phyloP scores from a whole-genome alignment of 2,888 invertebrate species.

The Serrognathus titanus region DNA sequence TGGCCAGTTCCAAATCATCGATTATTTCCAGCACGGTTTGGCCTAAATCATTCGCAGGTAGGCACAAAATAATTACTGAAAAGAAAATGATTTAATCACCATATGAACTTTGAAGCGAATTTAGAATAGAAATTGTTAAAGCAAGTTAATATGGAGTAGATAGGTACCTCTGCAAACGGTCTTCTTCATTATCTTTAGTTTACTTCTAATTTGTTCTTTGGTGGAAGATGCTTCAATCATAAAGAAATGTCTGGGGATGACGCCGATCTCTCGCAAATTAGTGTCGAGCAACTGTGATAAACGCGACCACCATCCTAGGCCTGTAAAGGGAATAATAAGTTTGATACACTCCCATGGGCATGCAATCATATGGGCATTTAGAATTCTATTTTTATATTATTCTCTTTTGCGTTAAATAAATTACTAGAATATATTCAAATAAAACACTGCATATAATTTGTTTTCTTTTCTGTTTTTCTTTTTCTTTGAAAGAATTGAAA shows the following conservation, averaged over 20 bases:
- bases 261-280: conserved; percentile 51
- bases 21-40: conserved; percentile 46
- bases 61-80: conserved; percentile 53
- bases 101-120: neutral
- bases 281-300: conserved; percentile 52
- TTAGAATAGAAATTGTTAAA: neutral
- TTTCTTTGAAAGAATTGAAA: too few species aligned
- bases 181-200: conserved; percentile 47
- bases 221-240: conserved; percentile 47
- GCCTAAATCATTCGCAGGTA: conserved; percentile 50
- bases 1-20: conserved; percentile 47
- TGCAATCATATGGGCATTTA: too few species aligned
- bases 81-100: conserved; percentile 21
- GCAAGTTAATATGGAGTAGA: neutral
- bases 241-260: conserved; percentile 54
- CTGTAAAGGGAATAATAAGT: conserved; percentile 43
- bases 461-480: too few species aligned
- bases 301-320: conserved; percentile 55
- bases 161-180: conserved; percentile 54
- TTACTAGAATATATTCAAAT: too few species aligned
- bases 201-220: conserved; percentile 45
- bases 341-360: neutral
- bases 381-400: too few species aligned
- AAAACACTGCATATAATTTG: too few species aligned
- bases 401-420: too few species aligned